Evolutionary conservation across 2,888 invertebrate genomes (phyloP).

Genomic region (Drosophila nigricruria): DNA sequence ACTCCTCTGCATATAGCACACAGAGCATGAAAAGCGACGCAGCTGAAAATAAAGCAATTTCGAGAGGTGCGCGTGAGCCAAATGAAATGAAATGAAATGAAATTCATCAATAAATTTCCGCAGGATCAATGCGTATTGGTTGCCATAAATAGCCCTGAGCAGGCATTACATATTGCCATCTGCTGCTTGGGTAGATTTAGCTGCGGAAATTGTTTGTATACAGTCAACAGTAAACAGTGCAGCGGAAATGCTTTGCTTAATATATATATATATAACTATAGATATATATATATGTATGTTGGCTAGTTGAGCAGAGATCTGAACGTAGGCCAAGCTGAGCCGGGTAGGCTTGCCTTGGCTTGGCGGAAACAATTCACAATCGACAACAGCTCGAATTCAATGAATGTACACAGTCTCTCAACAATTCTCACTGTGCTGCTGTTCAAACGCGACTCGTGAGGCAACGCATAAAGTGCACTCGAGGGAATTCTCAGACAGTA

Average conservation of each 20-base stretch:
- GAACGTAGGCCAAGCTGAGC: background rate
- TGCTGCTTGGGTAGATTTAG: conserved; percentile 48
- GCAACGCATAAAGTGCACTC: conserved; percentile 72
- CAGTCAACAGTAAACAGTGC: conserved; percentile 55
- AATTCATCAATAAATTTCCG: conserved; percentile 78
- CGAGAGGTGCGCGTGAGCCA: conserved; percentile 49
- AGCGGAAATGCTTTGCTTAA: conserved; percentile 68
- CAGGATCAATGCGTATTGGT: conserved; percentile 51
- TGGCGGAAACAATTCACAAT: conserved; percentile 41
- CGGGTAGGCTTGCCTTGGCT: background rate
- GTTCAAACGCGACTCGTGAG: conserved; percentile 61
- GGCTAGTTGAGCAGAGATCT: conserved; percentile 7
- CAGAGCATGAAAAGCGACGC: conserved; percentile 17
- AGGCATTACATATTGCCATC: conserved; percentile 40
- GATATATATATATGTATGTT: conserved; percentile 4
- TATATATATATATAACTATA: conserved; percentile 15
- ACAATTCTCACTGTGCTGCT: conserved; percentile 30
- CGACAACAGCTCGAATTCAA: conserved; percentile 45
- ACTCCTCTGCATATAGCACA: background rate
- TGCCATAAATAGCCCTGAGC: conserved; percentile 61
- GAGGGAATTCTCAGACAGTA: conserved; percentile 61
- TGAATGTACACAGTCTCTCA: conserved; percentile 49
- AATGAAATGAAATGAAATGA: conserved; percentile 64
- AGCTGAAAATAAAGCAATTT: conserved; percentile 70
- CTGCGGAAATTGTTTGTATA: conserved; percentile 71